Evolutionary conservation across 2,888 invertebrate species (phyloP).

Genomic region (Scaptomyza cyrtandrae): DNA sequence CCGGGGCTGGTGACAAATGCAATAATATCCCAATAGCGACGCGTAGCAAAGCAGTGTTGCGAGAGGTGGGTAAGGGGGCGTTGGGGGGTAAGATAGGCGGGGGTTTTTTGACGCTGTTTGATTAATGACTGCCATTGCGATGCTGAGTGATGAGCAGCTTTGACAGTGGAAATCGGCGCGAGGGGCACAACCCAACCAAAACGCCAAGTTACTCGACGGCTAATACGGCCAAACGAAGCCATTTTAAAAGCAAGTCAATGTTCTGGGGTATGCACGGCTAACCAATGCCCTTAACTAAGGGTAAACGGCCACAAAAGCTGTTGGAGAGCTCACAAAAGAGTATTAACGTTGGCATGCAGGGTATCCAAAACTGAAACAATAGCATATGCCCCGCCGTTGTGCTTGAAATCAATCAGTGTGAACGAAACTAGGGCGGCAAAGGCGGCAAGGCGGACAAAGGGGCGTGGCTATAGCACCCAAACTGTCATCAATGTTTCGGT

Average conservation of each 20-base stretch:
- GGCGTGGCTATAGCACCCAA: conserved; percentile 33
- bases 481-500: conserved; percentile 73
- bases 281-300: neutral
- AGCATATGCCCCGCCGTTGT: conserved; percentile 9
- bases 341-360: conserved; percentile 1
- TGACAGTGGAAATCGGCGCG: conserved; percentile 48
- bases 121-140: conserved; percentile 72
- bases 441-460: neutral
- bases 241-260: conserved; percentile 38
- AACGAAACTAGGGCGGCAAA: neutral
- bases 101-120: conserved; percentile 64
- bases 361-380: conserved; percentile 18
- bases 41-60: conserved; percentile 20
- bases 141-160: conserved; percentile 63
- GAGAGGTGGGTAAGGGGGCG: neutral
- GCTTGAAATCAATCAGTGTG: conserved; percentile 47
- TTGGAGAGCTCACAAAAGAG: neutral
- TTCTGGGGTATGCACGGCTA: neutral
- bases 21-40: conserved; percentile 67
- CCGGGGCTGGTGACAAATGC: conserved; percentile 68
- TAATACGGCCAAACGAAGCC: conserved; percentile 26
- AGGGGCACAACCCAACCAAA: conserved; percentile 13
- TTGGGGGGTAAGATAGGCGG: conserved; percentile 31
- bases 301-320: neutral
- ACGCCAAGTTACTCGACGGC: neutral